Evolutionary conservation across 2,888 invertebrate species (phyloP).

Genomic region (Ypsolopha sequella): DNA sequence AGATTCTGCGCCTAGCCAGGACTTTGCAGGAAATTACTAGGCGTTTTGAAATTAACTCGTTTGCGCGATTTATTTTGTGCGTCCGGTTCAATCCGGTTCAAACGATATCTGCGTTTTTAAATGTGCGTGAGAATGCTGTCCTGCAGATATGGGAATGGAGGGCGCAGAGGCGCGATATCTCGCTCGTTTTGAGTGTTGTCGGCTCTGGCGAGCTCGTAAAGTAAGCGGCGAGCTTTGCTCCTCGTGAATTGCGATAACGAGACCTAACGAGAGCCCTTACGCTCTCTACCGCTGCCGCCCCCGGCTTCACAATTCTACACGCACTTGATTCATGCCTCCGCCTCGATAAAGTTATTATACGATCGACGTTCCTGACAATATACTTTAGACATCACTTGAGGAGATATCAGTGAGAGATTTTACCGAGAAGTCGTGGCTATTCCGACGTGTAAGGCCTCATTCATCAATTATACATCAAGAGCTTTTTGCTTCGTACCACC

Average conservation of each 20-base stretch:
- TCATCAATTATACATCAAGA: constrained; percentile 3
- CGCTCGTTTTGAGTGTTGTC: too few relatives aligned
- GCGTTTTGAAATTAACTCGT: constrained; percentile 1
- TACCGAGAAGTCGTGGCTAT: background rate
- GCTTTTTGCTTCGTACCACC: background rate
- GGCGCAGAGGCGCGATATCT: too few relatives aligned
- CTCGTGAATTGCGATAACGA: constrained; percentile 15
- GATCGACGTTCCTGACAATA: background rate
- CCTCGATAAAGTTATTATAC: constrained; percentile 29
- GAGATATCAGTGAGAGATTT: too few relatives aligned
- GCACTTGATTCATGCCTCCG: constrained; percentile 24
- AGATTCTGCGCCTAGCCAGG: background rate
- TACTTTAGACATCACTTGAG: background rate
- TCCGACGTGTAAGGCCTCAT: background rate
- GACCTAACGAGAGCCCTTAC: constrained; percentile 17
- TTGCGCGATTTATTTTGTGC: background rate
- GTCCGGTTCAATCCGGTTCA: background rate
- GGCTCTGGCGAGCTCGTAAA: background rate
- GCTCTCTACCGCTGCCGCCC: constrained; percentile 13
- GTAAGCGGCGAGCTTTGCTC: background rate
- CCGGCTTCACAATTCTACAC: constrained; percentile 6
- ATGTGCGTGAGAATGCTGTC: too few relatives aligned
- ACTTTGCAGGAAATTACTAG: background rate
- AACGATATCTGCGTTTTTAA: too few relatives aligned
- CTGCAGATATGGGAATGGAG: too few relatives aligned